Evolutionary conservation across 2,113 vertebrate species (phyloP).

Genomic region (Recurvirostra avosetta): DNA sequence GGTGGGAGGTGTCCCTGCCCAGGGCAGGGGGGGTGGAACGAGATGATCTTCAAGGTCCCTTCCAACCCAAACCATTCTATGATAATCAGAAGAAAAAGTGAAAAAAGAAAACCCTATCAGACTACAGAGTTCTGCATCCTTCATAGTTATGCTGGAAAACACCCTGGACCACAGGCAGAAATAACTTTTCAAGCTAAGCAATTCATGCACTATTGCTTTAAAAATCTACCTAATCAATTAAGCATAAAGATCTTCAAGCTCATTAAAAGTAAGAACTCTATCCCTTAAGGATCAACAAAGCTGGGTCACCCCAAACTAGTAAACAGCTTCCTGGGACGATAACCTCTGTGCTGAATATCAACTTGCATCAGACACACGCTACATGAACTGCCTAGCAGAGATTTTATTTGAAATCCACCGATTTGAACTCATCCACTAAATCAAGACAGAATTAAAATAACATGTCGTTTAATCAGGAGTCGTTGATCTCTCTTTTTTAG

Average conservation of each 20-base stretch:
- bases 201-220: background rate
- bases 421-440: background rate
- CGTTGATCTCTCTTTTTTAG: slow-evolving; percentile 25
- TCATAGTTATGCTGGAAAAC: background rate
- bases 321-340: background rate
- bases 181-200: background rate
- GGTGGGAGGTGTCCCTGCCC: no score
- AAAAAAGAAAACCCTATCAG: background rate
- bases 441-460: slow-evolving; percentile 36
- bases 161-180: background rate
- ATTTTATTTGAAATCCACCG: background rate
- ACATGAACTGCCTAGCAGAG: background rate
- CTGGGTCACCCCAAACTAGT: background rate
- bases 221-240: slow-evolving; percentile 18
- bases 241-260: background rate
- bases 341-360: background rate
- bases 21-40: no score
- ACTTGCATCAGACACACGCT: background rate
- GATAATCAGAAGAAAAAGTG: background rate
- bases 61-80: no score
- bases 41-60: no score
- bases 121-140: background rate
- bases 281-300: slow-evolving; percentile 11
- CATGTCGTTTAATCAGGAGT: background rate
- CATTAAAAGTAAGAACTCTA: slow-evolving; percentile 6